These are phyloP conservation scores for Oxycera nigricornis DNA, from an alignment of 2,888 invertebrate species.

Conservation along the genomic window DNA sequence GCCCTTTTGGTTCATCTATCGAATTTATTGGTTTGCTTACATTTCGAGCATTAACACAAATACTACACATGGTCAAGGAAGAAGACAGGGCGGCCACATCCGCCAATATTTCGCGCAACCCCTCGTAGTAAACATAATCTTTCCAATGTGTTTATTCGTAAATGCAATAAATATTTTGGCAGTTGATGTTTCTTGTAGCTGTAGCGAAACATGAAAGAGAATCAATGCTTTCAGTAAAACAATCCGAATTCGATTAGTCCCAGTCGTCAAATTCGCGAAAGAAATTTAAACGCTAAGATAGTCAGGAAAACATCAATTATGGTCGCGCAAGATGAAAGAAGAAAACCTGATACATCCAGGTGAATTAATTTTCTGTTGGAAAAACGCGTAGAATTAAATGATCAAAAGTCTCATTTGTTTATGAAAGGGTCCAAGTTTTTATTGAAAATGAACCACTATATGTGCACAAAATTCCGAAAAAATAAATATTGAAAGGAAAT, in stretches of 20 bases:
- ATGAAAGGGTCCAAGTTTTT: neutral
- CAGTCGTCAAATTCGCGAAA: neutral
- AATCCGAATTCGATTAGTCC: too few species aligned
- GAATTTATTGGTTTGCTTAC: too few species aligned
- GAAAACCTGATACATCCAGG: too few species aligned
- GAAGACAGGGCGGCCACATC: neutral
- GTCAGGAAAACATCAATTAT: neutral
- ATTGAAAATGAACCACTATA: too few species aligned
- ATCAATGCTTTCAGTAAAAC: neutral
- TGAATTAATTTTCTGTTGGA: neutral
- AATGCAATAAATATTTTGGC: conserved; percentile 29
- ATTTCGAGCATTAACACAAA: too few species aligned
- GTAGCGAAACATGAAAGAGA: neutral
- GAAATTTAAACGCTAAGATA: too few species aligned
- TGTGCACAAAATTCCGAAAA: too few species aligned
- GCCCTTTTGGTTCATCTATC: too few species aligned
- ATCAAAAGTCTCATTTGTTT: neutral
- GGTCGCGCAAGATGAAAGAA: too few species aligned
- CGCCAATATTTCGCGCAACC: neutral
- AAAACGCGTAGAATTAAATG: too few species aligned
- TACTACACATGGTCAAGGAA: too few species aligned
- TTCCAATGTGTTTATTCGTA: conserved; percentile 7
- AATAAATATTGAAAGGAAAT: too few species aligned
- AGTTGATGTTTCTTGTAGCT: conserved; percentile 13
- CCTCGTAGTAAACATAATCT: neutral